A percentile compares a stretch with the other conserved stretches of the same genome.
phyloP scores from a whole-genome alignment of 2,113 vertebrate species.

The Guaruba guarouba region DNA sequence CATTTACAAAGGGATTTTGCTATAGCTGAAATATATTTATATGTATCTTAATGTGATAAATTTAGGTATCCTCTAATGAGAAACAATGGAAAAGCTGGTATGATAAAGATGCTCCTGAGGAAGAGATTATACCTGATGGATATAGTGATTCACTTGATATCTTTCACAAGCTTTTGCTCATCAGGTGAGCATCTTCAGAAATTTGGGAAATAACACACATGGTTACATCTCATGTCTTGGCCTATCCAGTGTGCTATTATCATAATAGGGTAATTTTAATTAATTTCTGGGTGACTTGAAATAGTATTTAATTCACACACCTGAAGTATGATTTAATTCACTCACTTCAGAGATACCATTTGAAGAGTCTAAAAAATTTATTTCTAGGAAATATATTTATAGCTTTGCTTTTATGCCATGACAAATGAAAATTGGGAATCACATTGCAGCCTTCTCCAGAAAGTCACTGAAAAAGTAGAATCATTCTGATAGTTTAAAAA shows the following conservation, averaged over 20 bases:
- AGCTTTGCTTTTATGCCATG: background rate
- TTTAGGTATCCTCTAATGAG: conserved; percentile 71
- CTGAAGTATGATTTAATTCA: background rate
- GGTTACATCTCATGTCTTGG: background rate
- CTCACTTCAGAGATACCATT: background rate
- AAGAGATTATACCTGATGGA: conserved; percentile 76
- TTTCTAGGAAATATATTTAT: background rate
- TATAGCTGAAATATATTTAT: background rate
- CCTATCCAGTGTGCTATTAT: background rate
- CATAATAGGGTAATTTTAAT: background rate
- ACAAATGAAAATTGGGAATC: background rate
- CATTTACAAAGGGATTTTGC: background rate
- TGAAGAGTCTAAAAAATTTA: background rate
- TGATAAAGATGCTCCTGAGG: conserved; percentile 77
- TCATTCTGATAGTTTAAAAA: background rate
- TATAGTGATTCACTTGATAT: conserved; percentile 76
- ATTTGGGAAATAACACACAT: background rate
- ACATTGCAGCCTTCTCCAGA: background rate
- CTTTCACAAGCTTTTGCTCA: conserved; percentile 75
- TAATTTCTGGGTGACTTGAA: background rate
- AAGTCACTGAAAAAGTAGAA: background rate
- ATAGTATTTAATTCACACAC: background rate
- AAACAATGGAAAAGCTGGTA: conserved; percentile 79
- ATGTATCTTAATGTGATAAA: background rate
- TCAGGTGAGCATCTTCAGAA: conserved; percentile 67